A percentile compares a stretch with the other conserved stretches of the same genome.
These are phyloP conservation scores for Pseudomyrmex pallidus DNA, from an alignment of 1,140 invertebrate species.

Conservation along the genomic window DNA sequence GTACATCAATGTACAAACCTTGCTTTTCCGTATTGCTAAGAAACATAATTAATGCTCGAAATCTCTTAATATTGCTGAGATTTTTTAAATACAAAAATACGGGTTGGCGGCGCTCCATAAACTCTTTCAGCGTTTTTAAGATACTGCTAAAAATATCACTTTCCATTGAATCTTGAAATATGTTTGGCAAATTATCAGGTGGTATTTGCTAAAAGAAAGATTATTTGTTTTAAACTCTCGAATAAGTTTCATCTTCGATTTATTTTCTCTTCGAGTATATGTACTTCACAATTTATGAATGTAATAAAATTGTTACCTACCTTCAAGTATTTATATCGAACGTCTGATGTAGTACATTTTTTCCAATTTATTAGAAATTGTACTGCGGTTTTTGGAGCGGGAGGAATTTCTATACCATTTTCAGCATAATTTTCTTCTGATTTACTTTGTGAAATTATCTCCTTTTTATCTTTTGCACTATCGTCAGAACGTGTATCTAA, in stretches of 20 bases:
- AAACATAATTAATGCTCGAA: conserved; percentile 83
- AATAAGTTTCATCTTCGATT: not conserved
- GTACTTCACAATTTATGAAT: not conserved
- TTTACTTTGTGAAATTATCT: not conserved
- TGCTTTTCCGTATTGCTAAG: conserved; percentile 81
- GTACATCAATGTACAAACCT: conserved; percentile 74
- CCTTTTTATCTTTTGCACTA: not conserved
- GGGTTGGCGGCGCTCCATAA: conserved; percentile 75
- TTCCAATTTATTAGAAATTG: conserved; percentile 87
- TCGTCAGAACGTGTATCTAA: not conserved
- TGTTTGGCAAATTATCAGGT: conserved; percentile 83
- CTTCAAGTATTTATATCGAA: conserved; percentile 82
- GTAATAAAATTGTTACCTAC: conserved; percentile 69
- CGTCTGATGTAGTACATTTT: conserved; percentile 76
- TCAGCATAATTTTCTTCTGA: conserved; percentile 17
- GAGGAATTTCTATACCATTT: conserved; percentile 75
- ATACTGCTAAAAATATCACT: conserved; percentile 87
- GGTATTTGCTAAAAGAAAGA: conserved; percentile 85
- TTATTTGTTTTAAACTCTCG: conserved; percentile 29
- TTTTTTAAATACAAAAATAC: conserved; percentile 79
- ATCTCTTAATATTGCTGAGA: conserved; percentile 82
- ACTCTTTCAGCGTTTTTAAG: conserved; percentile 82
- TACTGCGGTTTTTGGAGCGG: conserved; percentile 86
- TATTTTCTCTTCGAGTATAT: not conserved
- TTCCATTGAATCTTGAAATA: conserved; percentile 88